phyloP scores from a whole-genome alignment of 2,797 vertebrate genomes.

The Bucorvus abyssinicus region DNA sequence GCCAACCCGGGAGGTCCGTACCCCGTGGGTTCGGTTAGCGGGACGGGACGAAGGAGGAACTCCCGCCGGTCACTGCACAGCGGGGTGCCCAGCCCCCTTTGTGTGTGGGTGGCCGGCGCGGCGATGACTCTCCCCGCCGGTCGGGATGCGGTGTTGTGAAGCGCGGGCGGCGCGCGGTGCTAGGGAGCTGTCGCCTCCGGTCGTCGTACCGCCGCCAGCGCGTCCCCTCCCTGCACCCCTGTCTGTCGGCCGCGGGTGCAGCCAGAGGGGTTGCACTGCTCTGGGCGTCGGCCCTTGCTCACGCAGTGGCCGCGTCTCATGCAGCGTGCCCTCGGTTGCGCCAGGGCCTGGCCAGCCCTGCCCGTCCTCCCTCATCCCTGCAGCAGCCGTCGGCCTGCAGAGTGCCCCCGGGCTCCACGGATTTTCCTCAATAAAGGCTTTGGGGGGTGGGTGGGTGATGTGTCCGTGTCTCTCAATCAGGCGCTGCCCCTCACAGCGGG shows the following conservation, averaged over 20 bases:
- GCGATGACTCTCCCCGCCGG: background rate
- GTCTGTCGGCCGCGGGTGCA: background rate
- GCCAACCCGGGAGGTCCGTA: background rate
- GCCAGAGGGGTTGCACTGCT: background rate
- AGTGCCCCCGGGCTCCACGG: background rate
- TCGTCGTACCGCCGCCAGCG: background rate
- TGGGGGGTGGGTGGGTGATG: background rate
- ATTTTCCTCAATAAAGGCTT: background rate
- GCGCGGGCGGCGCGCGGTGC: background rate
- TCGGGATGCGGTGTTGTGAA: background rate
- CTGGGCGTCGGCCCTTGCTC: background rate
- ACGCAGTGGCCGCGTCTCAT: background rate
- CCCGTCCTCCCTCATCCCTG: background rate
- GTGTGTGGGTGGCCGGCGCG: background rate
- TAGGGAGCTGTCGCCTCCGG: background rate
- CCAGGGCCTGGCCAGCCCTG: background rate
- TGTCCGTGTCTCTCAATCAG: background rate
- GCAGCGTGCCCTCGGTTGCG: background rate
- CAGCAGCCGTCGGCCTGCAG: background rate
- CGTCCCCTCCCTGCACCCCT: background rate
- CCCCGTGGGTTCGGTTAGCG: background rate
- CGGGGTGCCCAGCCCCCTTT: background rate
- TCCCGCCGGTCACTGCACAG: background rate
- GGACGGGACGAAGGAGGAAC: background rate
- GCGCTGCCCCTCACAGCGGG: background rate